Percentiles rank a stretch among this genome's conserved stretches.
Conservation (phyloP, 2,113 vertebrate species). For the Nyctereutes procyonoides region DNA sequence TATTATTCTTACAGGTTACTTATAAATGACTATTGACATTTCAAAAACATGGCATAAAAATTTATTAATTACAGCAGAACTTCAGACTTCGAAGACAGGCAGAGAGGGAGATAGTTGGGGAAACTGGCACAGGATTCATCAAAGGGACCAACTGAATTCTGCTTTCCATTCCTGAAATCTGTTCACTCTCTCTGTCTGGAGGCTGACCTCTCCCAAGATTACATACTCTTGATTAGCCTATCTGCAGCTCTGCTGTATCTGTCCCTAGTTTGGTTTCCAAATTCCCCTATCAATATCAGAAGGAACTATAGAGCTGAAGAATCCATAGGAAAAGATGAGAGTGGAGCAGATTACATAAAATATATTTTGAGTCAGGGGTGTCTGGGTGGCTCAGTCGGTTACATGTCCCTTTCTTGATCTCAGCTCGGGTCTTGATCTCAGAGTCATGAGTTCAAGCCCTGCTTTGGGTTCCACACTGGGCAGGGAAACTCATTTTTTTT, state of each 20-base stretch:
- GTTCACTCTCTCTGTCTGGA: background rate
- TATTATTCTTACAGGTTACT: background rate
- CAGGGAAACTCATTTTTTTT: no score
- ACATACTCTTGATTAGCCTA: background rate
- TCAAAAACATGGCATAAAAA: background rate
- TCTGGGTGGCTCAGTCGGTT: background rate
- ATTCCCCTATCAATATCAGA: conserved; percentile 23
- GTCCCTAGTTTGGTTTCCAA: background rate
- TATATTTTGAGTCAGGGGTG: conserved; percentile 5
- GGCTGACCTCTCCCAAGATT: background rate
- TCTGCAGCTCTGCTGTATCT: conserved; percentile 47
- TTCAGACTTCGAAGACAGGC: background rate
- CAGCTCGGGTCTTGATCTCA: background rate
- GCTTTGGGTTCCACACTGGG: background rate
- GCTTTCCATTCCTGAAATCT: conserved; percentile 8
- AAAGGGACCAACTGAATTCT: conserved; percentile 45
- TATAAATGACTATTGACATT: conserved; percentile 13
- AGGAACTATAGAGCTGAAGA: conserved; percentile 44
- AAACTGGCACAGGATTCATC: conserved; percentile 48
- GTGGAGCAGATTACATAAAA: conserved; percentile 42
- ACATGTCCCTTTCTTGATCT: background rate
- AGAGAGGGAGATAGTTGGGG: conserved; percentile 50
- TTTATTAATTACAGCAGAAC: background rate
- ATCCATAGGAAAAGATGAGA: conserved; percentile 69
- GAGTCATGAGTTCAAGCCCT: background rate